Evolutionary conservation across 2,797 vertebrate species (phyloP), one percentile per base, ranked within the genome.

Genomic region (Alosa sapidissima): DNA sequence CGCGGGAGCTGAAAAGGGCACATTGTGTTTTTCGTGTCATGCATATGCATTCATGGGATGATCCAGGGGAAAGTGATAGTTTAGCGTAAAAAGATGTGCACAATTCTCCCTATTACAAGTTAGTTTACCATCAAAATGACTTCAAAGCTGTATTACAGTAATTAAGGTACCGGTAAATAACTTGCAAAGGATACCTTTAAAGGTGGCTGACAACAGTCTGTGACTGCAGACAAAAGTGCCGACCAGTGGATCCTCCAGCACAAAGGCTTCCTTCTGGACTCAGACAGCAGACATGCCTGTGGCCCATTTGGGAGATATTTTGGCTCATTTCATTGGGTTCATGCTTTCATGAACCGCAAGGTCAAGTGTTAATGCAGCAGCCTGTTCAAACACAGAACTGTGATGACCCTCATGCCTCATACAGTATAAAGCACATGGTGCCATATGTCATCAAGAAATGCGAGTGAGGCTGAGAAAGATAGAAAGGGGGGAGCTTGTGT

Each of bases 251-350:
- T 72, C 33, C 28, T 28, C 10, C 28, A 36, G 68, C 33, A 72
- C 33, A 72, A 72, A 72, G 68, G 24, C 60, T 28, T 11, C 68
- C 36, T 72, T 28, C 33, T 16, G 4, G 68, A 28, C 14, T 7
- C 36, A 72, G 68, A 72, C 68, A 41, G 33, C 72, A 78, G 41
- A 21, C 72, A 21, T 21, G 41, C 28, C 72, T 78, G 36, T 78
- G 72, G 72, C 36, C 68, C 68, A 72, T 72, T 11, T 41, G 68
- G 68, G 68, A 36, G 33, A 54, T n/a, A 19, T 55, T 85, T 81
- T 75, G 51, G 21, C 81, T 62, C 62, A 84, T 58, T 52, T 41
- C 13, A 58, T 16, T 16, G 41, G 49, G 75, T 55, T 55, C 54
- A 55, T 55, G 54, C 60, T 52, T 51, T 65, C 33, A 45, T 54